Evolutionary conservation across 2,113 vertebrate genomes (phyloP).

Genomic region (Bubo blakistoni): DNA sequence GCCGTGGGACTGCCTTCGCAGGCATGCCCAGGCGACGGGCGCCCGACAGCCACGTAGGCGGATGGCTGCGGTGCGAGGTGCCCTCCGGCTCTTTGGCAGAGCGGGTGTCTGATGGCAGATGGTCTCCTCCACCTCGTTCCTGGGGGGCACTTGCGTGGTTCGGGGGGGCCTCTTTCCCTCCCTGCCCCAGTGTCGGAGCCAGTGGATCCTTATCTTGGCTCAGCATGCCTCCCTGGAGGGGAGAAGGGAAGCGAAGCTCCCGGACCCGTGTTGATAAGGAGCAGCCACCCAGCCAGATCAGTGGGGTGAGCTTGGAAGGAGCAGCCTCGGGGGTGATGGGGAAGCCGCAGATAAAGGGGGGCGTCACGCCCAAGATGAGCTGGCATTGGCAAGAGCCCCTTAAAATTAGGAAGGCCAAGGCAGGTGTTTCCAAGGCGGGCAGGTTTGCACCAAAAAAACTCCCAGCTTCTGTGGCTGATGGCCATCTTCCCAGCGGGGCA

Average conservation of each 20-base stretch:
- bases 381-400: background rate
- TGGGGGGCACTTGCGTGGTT: rapidly evolving
- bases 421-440: background rate
- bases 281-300: background rate
- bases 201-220: background rate
- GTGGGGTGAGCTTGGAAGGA: background rate
- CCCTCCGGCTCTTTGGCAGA: background rate
- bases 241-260: background rate
- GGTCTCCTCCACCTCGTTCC: background rate
- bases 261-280: background rate
- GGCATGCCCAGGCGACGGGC: rapidly evolving
- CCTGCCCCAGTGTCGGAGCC: background rate
- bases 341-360: background rate
- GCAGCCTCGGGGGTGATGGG: background rate
- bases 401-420: background rate
- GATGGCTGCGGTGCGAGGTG: rapidly evolving
- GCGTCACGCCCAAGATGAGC: background rate
- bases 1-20: rapidly evolving
- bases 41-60: background rate
- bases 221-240: background rate
- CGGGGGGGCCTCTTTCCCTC: background rate
- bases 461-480: background rate
- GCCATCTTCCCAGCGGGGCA: rapidly evolving
- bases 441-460: background rate
- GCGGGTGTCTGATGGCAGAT: background rate